Evolutionary conservation across 2,888 invertebrate species (phyloP).

Genomic region (Pristionchus japonicus): DNA sequence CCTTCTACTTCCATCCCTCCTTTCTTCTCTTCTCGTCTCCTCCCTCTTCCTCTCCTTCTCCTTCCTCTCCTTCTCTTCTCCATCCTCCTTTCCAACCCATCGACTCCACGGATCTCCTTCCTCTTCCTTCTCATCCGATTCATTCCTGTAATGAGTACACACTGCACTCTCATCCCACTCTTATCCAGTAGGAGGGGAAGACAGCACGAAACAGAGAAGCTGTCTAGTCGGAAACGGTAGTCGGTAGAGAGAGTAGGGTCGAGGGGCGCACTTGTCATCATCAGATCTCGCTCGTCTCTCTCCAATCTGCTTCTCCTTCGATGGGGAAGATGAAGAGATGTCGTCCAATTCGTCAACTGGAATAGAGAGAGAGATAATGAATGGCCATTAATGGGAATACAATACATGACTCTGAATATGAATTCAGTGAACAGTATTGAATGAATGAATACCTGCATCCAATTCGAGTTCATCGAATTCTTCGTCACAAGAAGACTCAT

Average conservation of each 20-base stretch:
- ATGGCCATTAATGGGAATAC: too few species aligned
- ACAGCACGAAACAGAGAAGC: neutral
- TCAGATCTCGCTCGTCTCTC: neutral
- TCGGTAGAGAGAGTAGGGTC: neutral
- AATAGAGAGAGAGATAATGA: neutral
- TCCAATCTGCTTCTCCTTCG: neutral
- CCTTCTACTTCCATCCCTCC: neutral
- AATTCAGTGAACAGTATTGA: neutral
- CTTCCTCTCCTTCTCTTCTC: neutral
- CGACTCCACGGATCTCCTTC: slow-evolving; percentile 3
- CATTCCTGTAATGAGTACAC: slow-evolving; percentile 25
- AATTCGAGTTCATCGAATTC: slow-evolving; percentile 30
- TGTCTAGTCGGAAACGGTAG: slow-evolving; percentile 11
- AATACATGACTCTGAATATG: too few species aligned
- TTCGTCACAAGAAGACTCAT: neutral
- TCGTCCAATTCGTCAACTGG: neutral
- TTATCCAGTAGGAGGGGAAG: neutral
- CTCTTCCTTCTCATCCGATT: neutral
- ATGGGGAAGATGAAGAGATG: neutral
- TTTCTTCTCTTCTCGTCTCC: slow-evolving; percentile 31
- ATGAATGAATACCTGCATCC: neutral
- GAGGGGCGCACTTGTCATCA: slow-evolving; percentile 34
- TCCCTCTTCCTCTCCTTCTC: slow-evolving; percentile 17
- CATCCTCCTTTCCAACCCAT: slow-evolving; percentile 38
- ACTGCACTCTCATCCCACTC: neutral